Conservation (phyloP, 2,888 invertebrate genomes). For the Drosophila neotestacea region DNA sequence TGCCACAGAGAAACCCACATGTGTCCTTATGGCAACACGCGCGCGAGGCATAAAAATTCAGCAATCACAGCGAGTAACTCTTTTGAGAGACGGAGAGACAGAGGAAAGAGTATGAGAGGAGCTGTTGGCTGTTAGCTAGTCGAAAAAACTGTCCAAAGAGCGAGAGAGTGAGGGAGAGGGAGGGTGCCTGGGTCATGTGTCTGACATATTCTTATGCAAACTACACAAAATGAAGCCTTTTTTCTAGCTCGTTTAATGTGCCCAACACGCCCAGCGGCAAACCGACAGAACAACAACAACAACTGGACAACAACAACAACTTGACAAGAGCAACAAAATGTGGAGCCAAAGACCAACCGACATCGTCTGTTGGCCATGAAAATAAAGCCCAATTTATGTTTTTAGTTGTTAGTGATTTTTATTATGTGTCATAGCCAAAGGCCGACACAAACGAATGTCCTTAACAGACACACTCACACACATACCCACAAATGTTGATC, state of each 20-base stretch:
- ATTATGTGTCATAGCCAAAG: conserved; percentile 77
- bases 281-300: conserved; percentile 18
- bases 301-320: conserved; percentile 16
- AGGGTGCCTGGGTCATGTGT: conserved; percentile 5
- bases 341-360: conserved; percentile 13
- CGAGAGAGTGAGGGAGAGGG: too few relatives aligned
- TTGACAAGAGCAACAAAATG: conserved; percentile 9
- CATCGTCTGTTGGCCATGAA: conserved; percentile 66
- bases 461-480: conserved; percentile 10
- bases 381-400: conserved; percentile 79
- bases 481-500: not conserved
- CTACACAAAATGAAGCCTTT: conserved; percentile 67
- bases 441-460: conserved; percentile 36
- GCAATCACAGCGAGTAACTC: conserved; percentile 63
- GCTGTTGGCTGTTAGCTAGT: conserved; percentile 7
- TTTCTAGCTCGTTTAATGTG: conserved; percentile 63
- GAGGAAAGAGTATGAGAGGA: not conserved
- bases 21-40: conserved; percentile 54
- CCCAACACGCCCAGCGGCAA: conserved; percentile 28
- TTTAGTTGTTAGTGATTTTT: conserved; percentile 79
- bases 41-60: conserved; percentile 66
- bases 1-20: conserved; percentile 26
- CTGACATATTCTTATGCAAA: conserved; percentile 71
- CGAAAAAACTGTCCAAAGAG: not conserved
- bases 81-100: conserved; percentile 18